Conservation (phyloP, 2,888 invertebrate genomes). For the Choristoneura rosaceana region DNA sequence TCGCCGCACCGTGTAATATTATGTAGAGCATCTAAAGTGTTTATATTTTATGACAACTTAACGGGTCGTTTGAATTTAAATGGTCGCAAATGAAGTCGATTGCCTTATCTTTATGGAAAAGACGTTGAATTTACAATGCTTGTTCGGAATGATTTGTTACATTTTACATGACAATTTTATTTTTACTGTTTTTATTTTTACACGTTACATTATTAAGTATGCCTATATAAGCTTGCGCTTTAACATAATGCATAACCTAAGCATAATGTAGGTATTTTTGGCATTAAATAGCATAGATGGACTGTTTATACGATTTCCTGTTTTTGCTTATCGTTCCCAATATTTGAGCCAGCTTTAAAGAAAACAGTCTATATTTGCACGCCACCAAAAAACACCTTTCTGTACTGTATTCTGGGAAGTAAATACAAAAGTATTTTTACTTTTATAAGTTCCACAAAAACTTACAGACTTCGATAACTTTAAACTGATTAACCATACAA, state of each 20-base stretch:
- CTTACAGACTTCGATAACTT: neutral
- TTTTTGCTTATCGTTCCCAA: too few species aligned
- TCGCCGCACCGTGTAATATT: slow-evolving; percentile 38
- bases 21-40: slow-evolving; percentile 43
- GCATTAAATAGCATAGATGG: too few species aligned
- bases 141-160: neutral
- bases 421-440: too few species aligned
- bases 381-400: too few species aligned
- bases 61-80: slow-evolving; percentile 17
- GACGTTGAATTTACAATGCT: slow-evolving; percentile 20
- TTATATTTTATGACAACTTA: slow-evolving; percentile 21
- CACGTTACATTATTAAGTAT: too few species aligned
- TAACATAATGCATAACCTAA: too few species aligned
- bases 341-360: too few species aligned
- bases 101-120: slow-evolving; percentile 21
- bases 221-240: too few species aligned
- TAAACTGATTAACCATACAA: slow-evolving; percentile 27
- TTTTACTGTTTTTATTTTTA: neutral
- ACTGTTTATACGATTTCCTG: too few species aligned
- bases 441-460: neutral
- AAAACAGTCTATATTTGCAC: too few species aligned
- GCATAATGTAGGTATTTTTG: too few species aligned
- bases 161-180: slow-evolving; percentile 5
- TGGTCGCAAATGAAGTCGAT: slow-evolving; percentile 21
- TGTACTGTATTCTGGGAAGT: too few species aligned